phyloP scores from a whole-genome alignment of 37 sponge, comb jelly and placozoan species.

The Chondrilla cf. caribensis region DNA sequence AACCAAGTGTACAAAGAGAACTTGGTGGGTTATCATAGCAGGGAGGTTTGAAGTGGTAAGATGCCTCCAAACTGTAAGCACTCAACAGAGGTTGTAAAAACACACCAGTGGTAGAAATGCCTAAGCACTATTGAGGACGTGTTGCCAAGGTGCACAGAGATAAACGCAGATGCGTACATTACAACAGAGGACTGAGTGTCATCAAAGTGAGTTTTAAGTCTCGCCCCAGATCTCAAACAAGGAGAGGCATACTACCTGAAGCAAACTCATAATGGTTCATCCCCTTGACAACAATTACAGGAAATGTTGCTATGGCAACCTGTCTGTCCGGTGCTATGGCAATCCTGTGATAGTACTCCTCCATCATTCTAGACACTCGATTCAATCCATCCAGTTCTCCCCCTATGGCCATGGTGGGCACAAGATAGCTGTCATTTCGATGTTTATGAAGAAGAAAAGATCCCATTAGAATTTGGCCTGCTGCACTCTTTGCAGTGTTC shows the following conservation, averaged over 20 bases:
- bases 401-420: neutral
- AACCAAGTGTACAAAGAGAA: slow-evolving; percentile 8
- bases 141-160: neutral
- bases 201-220: slow-evolving; percentile 3
- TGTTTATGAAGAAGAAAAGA: slow-evolving; percentile 29
- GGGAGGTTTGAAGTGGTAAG: slow-evolving; percentile 39
- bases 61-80: slow-evolving; percentile 32
- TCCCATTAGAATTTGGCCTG: slow-evolving; percentile 24
- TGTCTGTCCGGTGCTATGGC: neutral
- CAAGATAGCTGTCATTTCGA: slow-evolving; percentile 15
- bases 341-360: slow-evolving; percentile 26
- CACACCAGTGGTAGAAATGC: slow-evolving; percentile 16
- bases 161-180: neutral
- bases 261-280: slow-evolving; percentile 33
- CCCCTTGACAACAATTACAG: slow-evolving; percentile 24
- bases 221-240: slow-evolving; percentile 17
- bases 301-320: neutral
- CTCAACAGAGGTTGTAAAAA: slow-evolving; percentile 25
- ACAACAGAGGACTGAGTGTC: slow-evolving; percentile 1
- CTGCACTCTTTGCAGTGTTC: neutral
- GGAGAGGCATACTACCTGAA: neutral
- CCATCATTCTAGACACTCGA: slow-evolving; percentile 32
- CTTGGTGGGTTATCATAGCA: slow-evolving; percentile 32
- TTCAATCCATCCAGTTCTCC: slow-evolving; percentile 37
- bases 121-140: neutral